phyloP scores from a whole-genome alignment of 2,113 vertebrate genomes.

The Lepus americanus region DNA sequence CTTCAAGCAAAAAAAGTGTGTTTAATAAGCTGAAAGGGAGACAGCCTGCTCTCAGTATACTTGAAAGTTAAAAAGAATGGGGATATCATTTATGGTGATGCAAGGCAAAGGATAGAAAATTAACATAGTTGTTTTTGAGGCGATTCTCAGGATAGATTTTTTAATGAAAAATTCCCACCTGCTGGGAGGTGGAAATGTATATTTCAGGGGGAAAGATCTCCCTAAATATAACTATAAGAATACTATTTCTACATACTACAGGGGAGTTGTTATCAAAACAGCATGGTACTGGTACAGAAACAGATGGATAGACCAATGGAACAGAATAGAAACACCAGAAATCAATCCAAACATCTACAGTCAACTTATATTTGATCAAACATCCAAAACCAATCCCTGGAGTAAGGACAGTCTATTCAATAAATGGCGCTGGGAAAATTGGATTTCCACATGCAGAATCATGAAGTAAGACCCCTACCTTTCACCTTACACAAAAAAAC shows the following conservation, averaged over 20 bases:
- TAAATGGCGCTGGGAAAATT: no score
- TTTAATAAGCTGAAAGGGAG: background rate
- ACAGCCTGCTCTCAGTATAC: background rate
- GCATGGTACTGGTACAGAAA: no score
- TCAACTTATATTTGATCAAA: no score
- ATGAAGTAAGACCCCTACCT: no score
- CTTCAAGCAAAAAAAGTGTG: background rate
- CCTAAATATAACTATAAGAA: constrained; percentile 37
- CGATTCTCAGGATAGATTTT: constrained; percentile 40
- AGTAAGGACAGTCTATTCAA: no score
- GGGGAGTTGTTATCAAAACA: no score
- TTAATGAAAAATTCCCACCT: constrained; percentile 38
- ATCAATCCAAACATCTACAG: no score
- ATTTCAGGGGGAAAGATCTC: background rate
- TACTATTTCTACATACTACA: background rate
- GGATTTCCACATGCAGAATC: no score
- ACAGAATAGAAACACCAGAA: no score
- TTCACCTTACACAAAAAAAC: no score
- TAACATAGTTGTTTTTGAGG: constrained; percentile 19
- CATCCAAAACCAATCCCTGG: no score
- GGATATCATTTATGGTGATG: background rate
- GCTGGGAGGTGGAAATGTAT: background rate
- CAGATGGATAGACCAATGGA: no score
- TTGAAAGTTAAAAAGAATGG: background rate
- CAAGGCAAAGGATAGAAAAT: constrained; percentile 23